Percentiles rank a stretch among this genome's conserved stretches.
These are phyloP conservation scores for Champsocephalus esox DNA, from an alignment of 2,797 vertebrate species.

Conservation along the genomic window DNA sequence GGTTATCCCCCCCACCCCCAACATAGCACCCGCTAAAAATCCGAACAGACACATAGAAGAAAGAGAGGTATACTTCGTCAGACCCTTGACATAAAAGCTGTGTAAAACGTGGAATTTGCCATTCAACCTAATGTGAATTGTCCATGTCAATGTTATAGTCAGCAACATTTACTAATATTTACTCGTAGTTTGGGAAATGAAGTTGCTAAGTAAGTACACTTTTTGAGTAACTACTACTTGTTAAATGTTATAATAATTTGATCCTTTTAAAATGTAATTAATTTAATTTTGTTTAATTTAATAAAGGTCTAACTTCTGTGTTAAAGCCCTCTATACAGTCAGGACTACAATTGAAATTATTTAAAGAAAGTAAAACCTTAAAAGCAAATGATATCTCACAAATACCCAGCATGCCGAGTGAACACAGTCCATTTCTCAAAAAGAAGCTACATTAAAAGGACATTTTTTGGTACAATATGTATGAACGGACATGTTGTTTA, in stretches of 20 bases:
- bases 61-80: not conserved
- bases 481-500: not conserved
- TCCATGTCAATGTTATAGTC: not conserved
- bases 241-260: not conserved
- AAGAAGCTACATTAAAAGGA: not conserved
- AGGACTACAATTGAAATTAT: no score
- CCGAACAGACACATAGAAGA: not conserved
- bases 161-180: no score
- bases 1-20: not conserved
- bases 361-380: not conserved
- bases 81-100: not conserved
- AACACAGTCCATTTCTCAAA: not conserved
- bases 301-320: not conserved
- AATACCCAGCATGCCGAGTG: not conserved
- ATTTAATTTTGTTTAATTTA: not conserved
- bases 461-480: not conserved
- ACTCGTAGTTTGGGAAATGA: no score
- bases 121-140: not conserved
- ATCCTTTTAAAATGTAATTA: not conserved
- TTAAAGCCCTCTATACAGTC: no score
- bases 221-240: not conserved
- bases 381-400: not conserved
- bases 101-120: not conserved
- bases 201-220: no score
- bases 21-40: not conserved